Base-by-base conservation (phyloP, 2,113 vertebrate genomes). In the Nesoenas mayeri region DNA sequence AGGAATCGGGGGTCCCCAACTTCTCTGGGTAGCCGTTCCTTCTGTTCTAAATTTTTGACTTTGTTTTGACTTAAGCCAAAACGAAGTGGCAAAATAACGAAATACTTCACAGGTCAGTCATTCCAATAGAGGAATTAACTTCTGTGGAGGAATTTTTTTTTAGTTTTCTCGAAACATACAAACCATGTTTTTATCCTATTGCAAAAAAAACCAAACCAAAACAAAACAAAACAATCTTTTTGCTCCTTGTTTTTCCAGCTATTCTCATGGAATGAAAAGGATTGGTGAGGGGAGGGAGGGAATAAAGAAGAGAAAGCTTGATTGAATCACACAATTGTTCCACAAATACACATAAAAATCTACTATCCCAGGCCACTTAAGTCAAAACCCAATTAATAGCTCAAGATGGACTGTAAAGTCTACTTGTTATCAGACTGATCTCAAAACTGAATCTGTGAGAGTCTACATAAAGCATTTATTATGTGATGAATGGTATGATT, bases 251-350 rank as follows among this genome's bases (percentile, higher is more conserved):
- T 94, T 78, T 70, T 69, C 9, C 13, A 82, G 17, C 28, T 81
- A 44, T 64, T 28, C 16, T 18, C 13, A 58, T 6, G 2, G 11
- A 88, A 78, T 42, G 1, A 20, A 54, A 71, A 16, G 28, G 36
- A 56, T 10, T 54, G 12, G 7, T 8, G 4, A 9, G 5, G 2
- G 2, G 3, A 12, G 47, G n/a, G 12, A 28, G 20, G 0, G 5
- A 3, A 1, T 47, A 74, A 62, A 73, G 28, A 62, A 20, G 0
- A 2, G 18, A 12, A 67, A 66, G 18, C 10, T 73, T 50, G 5
- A 24, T 62, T 10, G 29, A 50, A 44, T 69, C 26, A 31, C 25
- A 38, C 9, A 26, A 28, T 2, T 2, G 0, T 79, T 31, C 7
- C 75, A 40, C 19, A 67, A 3, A 29, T 44, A 64, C 61, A 74